Base-by-base conservation (phyloP, 2,113 vertebrate genomes). In the Podiceps cristatus region DNA sequence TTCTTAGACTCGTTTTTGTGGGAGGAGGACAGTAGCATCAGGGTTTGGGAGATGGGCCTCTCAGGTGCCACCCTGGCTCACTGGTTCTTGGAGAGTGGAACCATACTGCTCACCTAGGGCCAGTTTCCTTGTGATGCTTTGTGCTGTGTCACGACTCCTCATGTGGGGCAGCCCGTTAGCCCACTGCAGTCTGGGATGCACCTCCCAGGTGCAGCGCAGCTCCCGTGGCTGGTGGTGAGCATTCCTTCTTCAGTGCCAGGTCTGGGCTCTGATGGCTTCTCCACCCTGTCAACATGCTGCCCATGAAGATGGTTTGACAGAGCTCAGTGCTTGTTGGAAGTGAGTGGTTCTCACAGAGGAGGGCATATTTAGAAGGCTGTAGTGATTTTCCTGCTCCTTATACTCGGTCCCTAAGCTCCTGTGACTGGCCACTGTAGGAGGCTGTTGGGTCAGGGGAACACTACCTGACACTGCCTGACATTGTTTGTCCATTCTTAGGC, bases 281-380 rank as follows among this genome's bases (percentile, higher is more conserved):
- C 18, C 62, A 35, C 6, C 23, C 29, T 84, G 62, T n/a, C 40
- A 16, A 3, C 0, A 0, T 44, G 60, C 74, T 72, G 62, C 40
- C 62, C 1, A 0, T 33, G 47, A 23, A 58, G 47, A 25, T 15
- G 35, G 31, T 20, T 23, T 67, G 79, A 5, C 22, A 90, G 58
- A 67, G n/a, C 44, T 82, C 49, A 37, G 80, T 4, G 49, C 29
- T 18, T 52, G 19, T 1, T 40, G 45, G 47, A 9, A 37, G 23
- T 4, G 5, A 80, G 58, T 47, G 37, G 25, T 17, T 73, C 63
- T 53, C 62, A 24, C 0, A 0, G 47, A 81, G 73, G 37, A 73
- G 33, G 12, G 53, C 7, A 18, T 45, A 29, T 45, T 71, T 76
- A 63, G 37, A 62, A 74, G 31, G 23, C 37, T 60, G 66, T 28